A percentile compares a stretch with the other conserved stretches of the same genome.
Evolutionary conservation across 2,113 vertebrate genomes (phyloP).

Genomic region (Aegypius monachus): DNA sequence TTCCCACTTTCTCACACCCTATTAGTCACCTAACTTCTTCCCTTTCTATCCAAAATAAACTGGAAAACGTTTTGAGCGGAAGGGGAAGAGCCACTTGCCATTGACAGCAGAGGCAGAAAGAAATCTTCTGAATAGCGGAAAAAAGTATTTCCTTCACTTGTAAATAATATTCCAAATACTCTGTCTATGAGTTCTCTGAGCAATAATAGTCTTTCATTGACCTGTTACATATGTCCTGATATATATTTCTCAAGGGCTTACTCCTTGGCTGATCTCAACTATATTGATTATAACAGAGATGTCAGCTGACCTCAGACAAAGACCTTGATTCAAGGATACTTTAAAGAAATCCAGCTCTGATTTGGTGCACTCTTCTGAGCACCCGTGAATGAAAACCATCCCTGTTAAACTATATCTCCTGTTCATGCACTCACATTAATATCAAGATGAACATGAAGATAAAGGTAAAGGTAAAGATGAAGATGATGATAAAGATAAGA

Average conservation of each 20-base stretch:
- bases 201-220: not conserved
- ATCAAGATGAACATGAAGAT: not conserved
- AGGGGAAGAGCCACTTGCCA: not conserved
- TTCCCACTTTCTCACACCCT: not conserved
- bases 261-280: not conserved
- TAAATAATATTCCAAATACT: not conserved
- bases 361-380: not conserved
- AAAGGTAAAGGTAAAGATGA: too few species aligned
- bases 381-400: not conserved
- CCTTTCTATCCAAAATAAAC: not conserved
- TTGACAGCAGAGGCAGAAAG: not conserved
- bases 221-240: not conserved
- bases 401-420: not conserved
- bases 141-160: not conserved
- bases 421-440: not conserved
- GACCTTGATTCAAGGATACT: not conserved
- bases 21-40: not conserved
- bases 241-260: not conserved
- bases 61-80: not conserved
- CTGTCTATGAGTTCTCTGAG: not conserved
- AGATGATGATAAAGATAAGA: too few species aligned
- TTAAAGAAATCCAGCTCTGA: not conserved
- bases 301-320: not conserved
- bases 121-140: not conserved
- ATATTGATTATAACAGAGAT: not conserved